A percentile compares a stretch with the other conserved stretches of the same genome.
These are phyloP conservation scores for Sander lucioperca DNA, from an alignment of 2,113 vertebrate species.

Conservation along the genomic window DNA sequence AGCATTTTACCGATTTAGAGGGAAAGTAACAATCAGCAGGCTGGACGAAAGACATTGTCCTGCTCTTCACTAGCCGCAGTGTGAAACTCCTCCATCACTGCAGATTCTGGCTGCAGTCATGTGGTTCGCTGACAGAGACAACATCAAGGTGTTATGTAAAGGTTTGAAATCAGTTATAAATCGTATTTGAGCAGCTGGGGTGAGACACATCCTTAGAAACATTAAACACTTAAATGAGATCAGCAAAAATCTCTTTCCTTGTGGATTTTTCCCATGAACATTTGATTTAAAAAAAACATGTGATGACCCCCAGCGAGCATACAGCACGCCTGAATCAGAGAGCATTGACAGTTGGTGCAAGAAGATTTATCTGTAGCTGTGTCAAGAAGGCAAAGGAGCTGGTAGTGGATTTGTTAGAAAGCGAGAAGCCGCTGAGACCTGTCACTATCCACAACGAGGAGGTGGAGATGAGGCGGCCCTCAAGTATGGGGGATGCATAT, in stretches of 20 bases:
- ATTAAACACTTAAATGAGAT: background rate
- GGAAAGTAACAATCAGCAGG: background rate
- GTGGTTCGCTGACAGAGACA: background rate
- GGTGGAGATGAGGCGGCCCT: slow-evolving; percentile 11
- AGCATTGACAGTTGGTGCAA: background rate
- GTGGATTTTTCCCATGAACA: background rate
- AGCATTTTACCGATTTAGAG: background rate
- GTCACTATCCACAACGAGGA: slow-evolving; percentile 21
- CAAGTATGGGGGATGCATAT: slow-evolving; percentile 5
- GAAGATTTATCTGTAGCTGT: slow-evolving; percentile 4
- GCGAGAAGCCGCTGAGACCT: slow-evolving; percentile 19
- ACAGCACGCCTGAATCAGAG: background rate
- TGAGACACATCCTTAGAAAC: background rate
- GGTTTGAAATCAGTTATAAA: background rate
- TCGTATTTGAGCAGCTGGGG: background rate
- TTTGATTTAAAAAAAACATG: background rate
- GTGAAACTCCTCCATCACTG: background rate
- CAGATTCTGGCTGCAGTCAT: background rate
- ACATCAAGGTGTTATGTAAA: background rate
- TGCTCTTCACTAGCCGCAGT: background rate
- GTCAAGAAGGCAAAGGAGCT: slow-evolving; percentile 20
- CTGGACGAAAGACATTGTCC: background rate
- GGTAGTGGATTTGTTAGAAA: slow-evolving; percentile 26
- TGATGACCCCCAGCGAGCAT: background rate
- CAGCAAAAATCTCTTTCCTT: background rate